Evolutionary conservation across 2,797 vertebrate species (phyloP).

Genomic region (Helarctos malayanus): DNA sequence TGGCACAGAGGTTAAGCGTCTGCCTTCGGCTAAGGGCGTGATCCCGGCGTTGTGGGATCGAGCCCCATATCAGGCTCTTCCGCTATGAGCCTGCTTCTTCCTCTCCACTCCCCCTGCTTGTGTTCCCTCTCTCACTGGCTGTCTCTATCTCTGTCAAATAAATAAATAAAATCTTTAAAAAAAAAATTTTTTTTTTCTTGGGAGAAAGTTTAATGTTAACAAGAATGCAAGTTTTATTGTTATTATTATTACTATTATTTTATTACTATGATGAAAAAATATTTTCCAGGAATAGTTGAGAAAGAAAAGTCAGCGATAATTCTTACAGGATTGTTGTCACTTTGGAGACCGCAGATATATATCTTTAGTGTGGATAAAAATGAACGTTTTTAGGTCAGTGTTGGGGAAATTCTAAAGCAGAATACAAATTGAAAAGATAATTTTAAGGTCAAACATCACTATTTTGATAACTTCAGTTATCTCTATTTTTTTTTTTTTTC

Average conservation of each 20-base stretch:
- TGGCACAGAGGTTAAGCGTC: no score
- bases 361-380: not conserved
- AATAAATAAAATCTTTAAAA: no score
- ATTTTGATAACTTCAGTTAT: not conserved
- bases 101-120: no score
- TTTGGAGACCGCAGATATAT: not conserved
- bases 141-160: no score
- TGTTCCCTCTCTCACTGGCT: no score
- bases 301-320: constrained; percentile 21
- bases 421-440: constrained; percentile 17
- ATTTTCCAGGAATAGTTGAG: constrained; percentile 44
- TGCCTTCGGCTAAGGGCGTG: no score
- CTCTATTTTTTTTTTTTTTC: constrained; percentile 8
- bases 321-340: constrained; percentile 9
- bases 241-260: not conserved
- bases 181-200: not conserved
- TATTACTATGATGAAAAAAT: not conserved
- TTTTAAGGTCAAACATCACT: constrained; percentile 3
- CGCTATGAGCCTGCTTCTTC: no score
- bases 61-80: no score
- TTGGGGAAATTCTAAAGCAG: not conserved
- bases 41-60: no score
- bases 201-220: not conserved
- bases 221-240: constrained; percentile 37
- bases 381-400: not conserved